phyloP scores from a whole-genome alignment of 2,113 vertebrate genomes.

The Hemibates koningsi region DNA sequence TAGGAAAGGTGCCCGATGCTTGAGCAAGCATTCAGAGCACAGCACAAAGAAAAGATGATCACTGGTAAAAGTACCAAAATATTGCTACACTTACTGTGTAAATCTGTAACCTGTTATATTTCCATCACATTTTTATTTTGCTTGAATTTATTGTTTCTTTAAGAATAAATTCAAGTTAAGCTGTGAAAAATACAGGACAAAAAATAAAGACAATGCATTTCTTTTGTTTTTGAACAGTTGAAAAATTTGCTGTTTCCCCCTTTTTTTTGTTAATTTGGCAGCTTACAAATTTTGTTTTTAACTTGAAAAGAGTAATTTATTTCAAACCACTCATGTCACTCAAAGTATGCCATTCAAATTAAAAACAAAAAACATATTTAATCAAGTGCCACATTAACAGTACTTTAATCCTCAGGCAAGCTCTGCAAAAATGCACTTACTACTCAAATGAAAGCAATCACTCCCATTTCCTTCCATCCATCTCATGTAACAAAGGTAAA shows the following conservation, averaged over 20 bases:
- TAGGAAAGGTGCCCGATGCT: neutral
- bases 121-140: neutral
- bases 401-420: neutral
- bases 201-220: neutral
- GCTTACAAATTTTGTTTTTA: neutral
- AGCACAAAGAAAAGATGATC: neutral
- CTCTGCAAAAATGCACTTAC: neutral
- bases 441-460: neutral
- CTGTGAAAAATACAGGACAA: neutral
- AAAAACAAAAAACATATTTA: neutral
- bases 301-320: neutral
- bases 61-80: neutral
- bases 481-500: neutral
- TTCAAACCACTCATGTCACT: neutral
- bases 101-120: neutral
- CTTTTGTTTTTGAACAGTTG: neutral
- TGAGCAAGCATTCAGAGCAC: neutral
- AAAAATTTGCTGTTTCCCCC: accelerated
- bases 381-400: neutral
- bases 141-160: neutral
- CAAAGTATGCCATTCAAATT: neutral
- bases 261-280: neutral
- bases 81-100: neutral
- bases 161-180: accelerated
- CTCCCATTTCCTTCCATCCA: neutral